Conservation (phyloP, 2,797 vertebrate species). For the Lophius americanus region DNA sequence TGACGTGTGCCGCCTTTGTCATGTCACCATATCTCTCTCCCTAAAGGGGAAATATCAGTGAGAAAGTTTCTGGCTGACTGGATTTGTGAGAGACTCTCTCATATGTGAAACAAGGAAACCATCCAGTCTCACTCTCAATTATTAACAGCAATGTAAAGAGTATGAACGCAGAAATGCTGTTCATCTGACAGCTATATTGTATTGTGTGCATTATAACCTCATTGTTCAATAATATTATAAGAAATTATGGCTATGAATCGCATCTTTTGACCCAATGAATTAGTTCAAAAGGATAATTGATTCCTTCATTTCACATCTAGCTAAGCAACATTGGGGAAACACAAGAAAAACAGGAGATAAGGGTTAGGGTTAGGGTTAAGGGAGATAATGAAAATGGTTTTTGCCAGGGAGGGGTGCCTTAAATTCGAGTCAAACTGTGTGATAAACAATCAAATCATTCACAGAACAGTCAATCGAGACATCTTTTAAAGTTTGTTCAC, state of each 20-base stretch:
- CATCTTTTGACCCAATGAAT: conserved; percentile 14
- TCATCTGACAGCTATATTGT: conserved; percentile 1
- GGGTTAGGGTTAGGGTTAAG: no score
- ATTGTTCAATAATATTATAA: no score
- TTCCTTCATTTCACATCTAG: conserved; percentile 23
- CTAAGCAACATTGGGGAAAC: conserved; percentile 19
- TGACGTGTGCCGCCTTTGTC: conserved; percentile 64
- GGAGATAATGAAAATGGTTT: conserved; percentile 30
- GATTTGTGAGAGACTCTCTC: conserved; percentile 25
- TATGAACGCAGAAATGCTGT: background rate
- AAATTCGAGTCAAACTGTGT: conserved; percentile 23
- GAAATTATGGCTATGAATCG: background rate
- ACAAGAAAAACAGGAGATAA: background rate
- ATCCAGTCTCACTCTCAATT: background rate
- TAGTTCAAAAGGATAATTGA: conserved; percentile 31
- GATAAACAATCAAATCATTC: conserved; percentile 49
- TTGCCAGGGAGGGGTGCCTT: conserved; percentile 22
- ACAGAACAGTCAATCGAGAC: conserved; percentile 40
- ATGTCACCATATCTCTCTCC: conserved; percentile 46
- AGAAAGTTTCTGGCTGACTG: conserved; percentile 33
- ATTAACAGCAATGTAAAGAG: background rate
- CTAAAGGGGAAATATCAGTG: conserved; percentile 42
- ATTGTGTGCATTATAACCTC: background rate
- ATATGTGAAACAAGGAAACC: conserved; percentile 20
- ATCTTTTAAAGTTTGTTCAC: conserved; percentile 5